Base-by-base conservation (phyloP, 2,888 invertebrate species). In the Oligia fasciuncula region DNA sequence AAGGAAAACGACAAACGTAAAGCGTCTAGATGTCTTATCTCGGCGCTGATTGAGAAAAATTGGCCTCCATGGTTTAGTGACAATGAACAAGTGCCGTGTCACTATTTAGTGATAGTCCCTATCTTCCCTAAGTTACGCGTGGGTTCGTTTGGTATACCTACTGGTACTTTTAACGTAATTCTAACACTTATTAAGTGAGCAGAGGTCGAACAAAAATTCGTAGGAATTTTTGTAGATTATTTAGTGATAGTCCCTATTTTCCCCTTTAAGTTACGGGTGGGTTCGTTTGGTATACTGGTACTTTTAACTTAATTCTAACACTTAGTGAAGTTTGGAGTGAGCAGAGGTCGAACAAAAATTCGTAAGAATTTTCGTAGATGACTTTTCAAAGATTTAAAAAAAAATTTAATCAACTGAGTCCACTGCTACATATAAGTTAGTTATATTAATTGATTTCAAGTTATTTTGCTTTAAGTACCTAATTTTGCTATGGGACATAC, bases 11-110 rank as follows among this genome's bases (percentile, higher is more conserved):
- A 54, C n/a, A 78, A 79, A 66, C 49, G n/a, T 40, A n/a, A 72
- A 62, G 4, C 40, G 35, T 43, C 65, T 65, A 54, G 70, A 63
- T n/a, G 65, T 40, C 35, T 84, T 81, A 86, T 86, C 86, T 40
- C 11, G 40, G 29, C 19, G 46, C 57, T 76, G 70, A 81, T 84
- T 86, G 73, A 84, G 76, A 81, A 84, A 79, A 84, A 86, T 77
- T 74, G 54, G n/a, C 73, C 23, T 35, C 77, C 57, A 79, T 86
- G 86, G 84, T 84, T 72, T 5, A 40, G 35, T 76, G 84, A 79
- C 77, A 81, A 71, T 79, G 67, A 84, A 40, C 35, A 69, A 79
- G 54, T 54, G 49, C 57, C 54, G 68, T 67, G 76, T 76, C 76
- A 73, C 67, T 77, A 60, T 75, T 77, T 63, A 54, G 67, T 65